Evolutionary conservation across 1,140 invertebrate species (phyloP).

Genomic region (Apis mellifera): Amel_HAv3.1 CM009931.2:19093501-19094000

Average conservation of each 20-base stretch:
- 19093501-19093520: neutral
- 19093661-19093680: conserved; percentile 43
- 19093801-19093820: neutral
- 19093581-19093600: neutral
- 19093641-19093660: conserved; percentile 36
- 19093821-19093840: neutral
- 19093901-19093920: too few relatives aligned
- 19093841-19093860: too few relatives aligned
- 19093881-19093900: too few relatives aligned
- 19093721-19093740: neutral
- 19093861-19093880: too few relatives aligned
- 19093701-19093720: conserved; percentile 23
- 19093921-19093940: too few relatives aligned
- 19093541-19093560: neutral
- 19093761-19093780: neutral
- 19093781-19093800: neutral
- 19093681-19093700: neutral
- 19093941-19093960: too few relatives aligned
- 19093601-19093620: conserved; percentile 24
- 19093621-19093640: conserved; percentile 27
- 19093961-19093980: too few relatives aligned
- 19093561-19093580: neutral
- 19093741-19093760: conserved; percentile 28
- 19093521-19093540: neutral
- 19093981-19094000: too few relatives aligned